Evolutionary conservation across 2,113 vertebrate genomes (phyloP), one percentile per base, ranked within the genome.

Genomic region (Erpornis zantholeuca): DNA sequence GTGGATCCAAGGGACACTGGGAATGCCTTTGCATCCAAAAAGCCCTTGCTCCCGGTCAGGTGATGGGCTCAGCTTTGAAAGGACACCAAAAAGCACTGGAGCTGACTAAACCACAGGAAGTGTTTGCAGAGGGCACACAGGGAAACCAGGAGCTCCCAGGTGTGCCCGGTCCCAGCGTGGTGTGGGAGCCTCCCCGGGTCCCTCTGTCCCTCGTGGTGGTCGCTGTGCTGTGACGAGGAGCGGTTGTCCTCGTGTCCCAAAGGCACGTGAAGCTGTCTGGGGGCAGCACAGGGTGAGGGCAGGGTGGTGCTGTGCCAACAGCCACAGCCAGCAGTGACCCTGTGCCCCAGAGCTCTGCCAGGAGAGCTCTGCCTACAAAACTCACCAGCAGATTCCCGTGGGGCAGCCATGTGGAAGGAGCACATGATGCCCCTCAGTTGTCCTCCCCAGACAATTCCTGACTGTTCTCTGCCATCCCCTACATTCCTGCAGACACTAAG

Each of bases 351-450:
- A 70, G 64, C 88, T 92, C 45, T 50, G 82, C 76, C 44, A 56
- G 70, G 23, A 70, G 72, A 79, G 7, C 78, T 54, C 90, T 85
- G 82, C 45, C 61, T 12, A 2, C 70, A 72, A 47, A 85, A 15
- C 63, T 84, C 77, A 66, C 82, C 89, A 65, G 92, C 85, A 88
- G 23, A 83, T 95, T 93, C 91, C 92, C 16, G 0, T 4, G 73
- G 68, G 75, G 94, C 90, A 91, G 44, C 93, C 65, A 5, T 71
- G 80, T 76, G 73, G 83, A 97, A 91, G 90, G 63, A 80, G 80
- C 61, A 36, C 61, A 11, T 23, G 70, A 7, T 78, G 64, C 28
- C 60, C 72, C 79, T 92, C 80, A 15, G 16, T 86, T 64, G 68
- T 86, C 76, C 84, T 88, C 86, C 90, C 60, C 54, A 78, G 88